Evolutionary conservation across 2,797 vertebrate genomes (phyloP), one percentile per base, ranked within the genome.

Genomic region (Anguilla megastoma): DNA sequence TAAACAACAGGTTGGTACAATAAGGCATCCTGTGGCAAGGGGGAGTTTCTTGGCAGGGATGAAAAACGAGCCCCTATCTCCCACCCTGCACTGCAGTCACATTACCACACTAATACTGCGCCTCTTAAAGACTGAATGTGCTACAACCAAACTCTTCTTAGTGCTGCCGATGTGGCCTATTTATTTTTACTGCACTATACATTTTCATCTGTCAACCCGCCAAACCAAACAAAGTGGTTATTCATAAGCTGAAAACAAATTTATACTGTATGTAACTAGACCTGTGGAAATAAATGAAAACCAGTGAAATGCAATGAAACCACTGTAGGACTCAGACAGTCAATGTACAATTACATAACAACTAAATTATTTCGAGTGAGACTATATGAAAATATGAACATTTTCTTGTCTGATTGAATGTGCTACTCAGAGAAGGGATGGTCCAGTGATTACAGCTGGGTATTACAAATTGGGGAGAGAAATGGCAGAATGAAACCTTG

Each of bases 211-310:
- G 69, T 86, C 66, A 76, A n/a, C 69, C 33, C 41, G 79, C 86
- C 69, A 79, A 86, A n/a, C 52, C 69, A 86, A 86, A 86, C 86
- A 79, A 85, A 54, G 24, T 21, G 12, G 36, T 33, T 69, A 21
- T 45, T 45, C 66, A 69, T 66, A 45, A 69, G 24, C 12, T 45
- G 24, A 21, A 86, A 86, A 56, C 18, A 24, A 21, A 48, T 52
- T 52, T 52, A 52, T 52, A 10, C 16, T 21, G 16, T 86, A 71
- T 30, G 66, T 30, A 36, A 69, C 60, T 45, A 45, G 54, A 30
- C 9, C 41, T 33, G 33, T 76, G 14, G 41, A 36, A 41, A 41
- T 52, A 52, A 52, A 7, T 52, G 50, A 52, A 52, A 52, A 12
- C 50, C 50, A 12, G 7, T 52, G 50, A 52, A 52, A 52, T 52